Percentiles rank a stretch among this genome's conserved stretches.
Evolutionary conservation across 2,888 invertebrate genomes (phyloP).

Genomic region (Aspidiotus rigidus): DNA sequence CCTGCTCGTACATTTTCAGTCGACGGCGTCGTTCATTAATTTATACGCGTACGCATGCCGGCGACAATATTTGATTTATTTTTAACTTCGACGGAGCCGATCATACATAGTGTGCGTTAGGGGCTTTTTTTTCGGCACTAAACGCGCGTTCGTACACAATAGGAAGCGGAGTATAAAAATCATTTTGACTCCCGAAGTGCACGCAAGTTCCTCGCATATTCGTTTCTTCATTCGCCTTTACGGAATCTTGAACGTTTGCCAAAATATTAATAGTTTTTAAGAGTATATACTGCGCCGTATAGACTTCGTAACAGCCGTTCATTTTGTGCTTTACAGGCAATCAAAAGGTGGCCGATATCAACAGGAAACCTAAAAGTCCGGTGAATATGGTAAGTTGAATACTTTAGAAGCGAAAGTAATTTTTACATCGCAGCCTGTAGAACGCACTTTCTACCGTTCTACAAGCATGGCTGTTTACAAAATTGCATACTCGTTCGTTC

Average conservation of each 20-base stretch:
- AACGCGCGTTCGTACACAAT: no score
- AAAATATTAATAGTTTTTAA: neutral
- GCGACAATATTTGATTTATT: no score
- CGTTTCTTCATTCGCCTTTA: no score
- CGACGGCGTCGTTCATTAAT: no score
- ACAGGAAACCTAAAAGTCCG: constrained; percentile 77
- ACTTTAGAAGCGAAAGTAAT: no score
- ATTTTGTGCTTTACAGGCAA: constrained; percentile 48
- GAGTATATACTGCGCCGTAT: neutral
- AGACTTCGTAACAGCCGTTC: neutral
- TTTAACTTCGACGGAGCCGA: no score
- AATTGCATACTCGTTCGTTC: constrained; percentile 7
- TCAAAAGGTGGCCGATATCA: constrained; percentile 66
- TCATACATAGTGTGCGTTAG: no score
- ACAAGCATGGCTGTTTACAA: neutral
- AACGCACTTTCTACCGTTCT: neutral
- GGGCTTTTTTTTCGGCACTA: no score
- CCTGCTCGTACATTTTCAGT: no score
- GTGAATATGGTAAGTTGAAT: constrained; percentile 77
- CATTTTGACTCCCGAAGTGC: neutral
- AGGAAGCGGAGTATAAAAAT: neutral
- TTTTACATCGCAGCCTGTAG: no score
- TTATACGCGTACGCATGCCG: no score
- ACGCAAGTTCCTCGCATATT: neutral
- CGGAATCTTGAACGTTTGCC: neutral